Base-by-base conservation (phyloP, 2,888 invertebrate species). In the Hylaea fasciaria region DNA sequence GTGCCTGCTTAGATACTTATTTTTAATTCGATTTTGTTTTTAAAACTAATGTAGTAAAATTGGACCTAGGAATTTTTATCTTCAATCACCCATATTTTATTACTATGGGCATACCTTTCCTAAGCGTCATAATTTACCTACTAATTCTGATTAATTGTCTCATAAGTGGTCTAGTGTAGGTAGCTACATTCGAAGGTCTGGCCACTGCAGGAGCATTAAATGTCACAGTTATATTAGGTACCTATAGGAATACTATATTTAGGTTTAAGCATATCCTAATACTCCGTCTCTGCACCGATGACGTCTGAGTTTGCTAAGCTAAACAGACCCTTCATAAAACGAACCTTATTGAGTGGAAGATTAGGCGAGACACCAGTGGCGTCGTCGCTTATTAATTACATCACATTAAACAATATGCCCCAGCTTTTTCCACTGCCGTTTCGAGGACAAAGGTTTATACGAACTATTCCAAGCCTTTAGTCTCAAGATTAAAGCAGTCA, bases 321-420 rank as follows among this genome's bases (percentile, higher is more conserved):
- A 76, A 77, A 77, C 76, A 78, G 76, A 72, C 76, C 79, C 79
- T 83, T 80, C 74, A 82, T 82, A 82, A 82, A 80, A 81, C 74
- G 76, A 73, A 73, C 72, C 74, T 80, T 82, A 86, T 84, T 79
- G 82, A 73, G 76, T 73, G 77, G 79, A 83, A 83, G 76, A 80
- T 73, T 75, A 77, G 43, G 43, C 61, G 74, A 75, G 78, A 77
- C 78, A 74, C 58, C 68, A 72, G 48, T 64, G 83, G 81, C 81
- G 86, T 77, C 84, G 67, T 66, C 65, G 60, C 76, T 72, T 74
- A 83, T 88, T 88, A 89, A 86, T 86, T 76, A 82, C 86, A 76
- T 75, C 70, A 81, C 85, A 89, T 88, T 88, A 84, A 87, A 75
- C 84, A n/a, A n/a, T n/a, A 83, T 79, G 72, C 69, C 74, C 69